phyloP scores from a whole-genome alignment of 2,888 invertebrate species.

The Sesia bembeciformis region DNA sequence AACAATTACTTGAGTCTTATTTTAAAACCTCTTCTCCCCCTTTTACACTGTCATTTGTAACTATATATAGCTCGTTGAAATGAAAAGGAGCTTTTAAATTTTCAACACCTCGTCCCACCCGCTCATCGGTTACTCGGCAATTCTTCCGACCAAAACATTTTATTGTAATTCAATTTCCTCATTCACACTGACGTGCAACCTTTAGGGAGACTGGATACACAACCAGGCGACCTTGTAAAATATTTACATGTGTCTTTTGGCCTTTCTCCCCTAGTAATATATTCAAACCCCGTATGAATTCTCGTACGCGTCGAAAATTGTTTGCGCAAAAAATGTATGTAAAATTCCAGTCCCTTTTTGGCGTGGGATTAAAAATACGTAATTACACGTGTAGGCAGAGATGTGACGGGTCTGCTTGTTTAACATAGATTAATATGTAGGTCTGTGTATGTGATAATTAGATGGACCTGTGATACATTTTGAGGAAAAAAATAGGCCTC shows the following conservation, averaged over 20 bases:
- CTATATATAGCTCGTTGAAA: too few relatives aligned
- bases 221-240: conserved; percentile 32
- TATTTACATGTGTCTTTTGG: conserved; percentile 43
- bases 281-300: conserved; percentile 28
- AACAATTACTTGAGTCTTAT: too few relatives aligned
- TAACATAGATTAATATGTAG: neutral
- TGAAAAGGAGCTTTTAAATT: too few relatives aligned
- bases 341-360: conserved; percentile 9
- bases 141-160: neutral
- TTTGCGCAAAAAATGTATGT: conserved; percentile 31
- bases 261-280: conserved; percentile 30
- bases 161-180: neutral
- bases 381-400: conserved; percentile 2
- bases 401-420: neutral
- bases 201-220: conserved; percentile 4
- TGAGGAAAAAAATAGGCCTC: too few relatives aligned
- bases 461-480: neutral
- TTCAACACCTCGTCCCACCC: neutral
- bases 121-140: neutral
- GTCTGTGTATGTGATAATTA: neutral
- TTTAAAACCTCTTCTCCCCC: too few relatives aligned
- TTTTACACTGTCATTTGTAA: too few relatives aligned
- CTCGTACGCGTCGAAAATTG: conserved; percentile 23
- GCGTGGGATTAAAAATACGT: conserved; percentile 7
- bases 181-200: neutral